These are phyloP conservation scores for Grammomys dolichurus DNA, from an alignment of 2,113 vertebrate species.

Conservation along the genomic window DNA sequence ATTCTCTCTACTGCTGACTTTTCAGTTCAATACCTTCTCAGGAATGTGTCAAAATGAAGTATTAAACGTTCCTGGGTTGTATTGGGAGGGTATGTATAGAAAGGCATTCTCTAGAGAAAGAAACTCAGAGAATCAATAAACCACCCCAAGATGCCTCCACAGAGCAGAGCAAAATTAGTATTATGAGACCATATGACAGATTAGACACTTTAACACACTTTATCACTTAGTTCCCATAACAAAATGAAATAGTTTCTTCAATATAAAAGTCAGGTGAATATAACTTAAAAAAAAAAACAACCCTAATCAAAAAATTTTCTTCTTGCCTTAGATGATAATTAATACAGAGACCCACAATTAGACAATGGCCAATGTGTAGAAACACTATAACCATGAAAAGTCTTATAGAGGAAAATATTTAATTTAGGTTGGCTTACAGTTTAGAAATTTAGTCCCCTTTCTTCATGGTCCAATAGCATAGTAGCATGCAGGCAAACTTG, in stretches of 20 bases:
- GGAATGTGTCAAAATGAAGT: slow-evolving; percentile 76
- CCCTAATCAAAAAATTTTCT: background rate
- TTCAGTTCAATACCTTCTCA: slow-evolving; percentile 70
- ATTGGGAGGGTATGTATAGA: slow-evolving; percentile 43
- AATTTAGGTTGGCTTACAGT: background rate
- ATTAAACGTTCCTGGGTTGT: slow-evolving; percentile 51
- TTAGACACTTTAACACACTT: background rate
- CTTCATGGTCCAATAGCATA: background rate
- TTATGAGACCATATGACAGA: background rate
- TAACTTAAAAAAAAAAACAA: background rate
- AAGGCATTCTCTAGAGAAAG: slow-evolving; percentile 32
- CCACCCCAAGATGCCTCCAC: background rate
- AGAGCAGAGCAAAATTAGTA: background rate
- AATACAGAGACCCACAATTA: background rate
- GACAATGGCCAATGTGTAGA: background rate
- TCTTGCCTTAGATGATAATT: background rate
- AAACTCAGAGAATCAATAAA: slow-evolving; percentile 42
- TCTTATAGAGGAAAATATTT: background rate
- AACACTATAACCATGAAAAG: background rate
- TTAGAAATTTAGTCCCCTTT: background rate
- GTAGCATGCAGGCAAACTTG: background rate
- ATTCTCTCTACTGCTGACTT: slow-evolving; percentile 65
- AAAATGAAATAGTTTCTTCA: background rate
- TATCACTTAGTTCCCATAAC: slow-evolving; percentile 30
- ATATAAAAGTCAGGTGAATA: background rate